Conservation (phyloP, 2,113 vertebrate genomes). For the Notothenia rossii region DNA sequence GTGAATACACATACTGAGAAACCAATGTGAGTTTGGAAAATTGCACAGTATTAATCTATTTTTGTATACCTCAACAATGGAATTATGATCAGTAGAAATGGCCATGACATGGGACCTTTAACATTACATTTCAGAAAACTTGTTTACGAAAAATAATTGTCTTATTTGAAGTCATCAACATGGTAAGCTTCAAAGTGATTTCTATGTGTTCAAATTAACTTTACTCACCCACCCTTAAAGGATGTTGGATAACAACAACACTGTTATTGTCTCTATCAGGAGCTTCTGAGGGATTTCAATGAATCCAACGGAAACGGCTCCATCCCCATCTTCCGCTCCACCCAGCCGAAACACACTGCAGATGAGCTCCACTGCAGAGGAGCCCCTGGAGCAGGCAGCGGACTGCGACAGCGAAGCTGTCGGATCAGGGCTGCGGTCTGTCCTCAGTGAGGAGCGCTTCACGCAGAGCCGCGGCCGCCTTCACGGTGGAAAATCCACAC, state of each 20-base stretch:
- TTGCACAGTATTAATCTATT: too few species aligned
- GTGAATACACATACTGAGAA: too few species aligned
- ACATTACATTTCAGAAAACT: too few species aligned
- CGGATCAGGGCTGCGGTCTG: conserved; percentile 59
- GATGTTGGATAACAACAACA: not conserved
- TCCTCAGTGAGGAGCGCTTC: conserved; percentile 83
- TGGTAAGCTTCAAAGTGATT: too few species aligned
- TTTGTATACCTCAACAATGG: too few species aligned
- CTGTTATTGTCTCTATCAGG: conserved; percentile 53
- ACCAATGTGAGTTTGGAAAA: too few species aligned
- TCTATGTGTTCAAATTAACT: too few species aligned
- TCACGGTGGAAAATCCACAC: conserved; percentile 89
- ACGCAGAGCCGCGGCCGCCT: conserved; percentile 81
- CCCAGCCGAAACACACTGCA: conserved; percentile 82
- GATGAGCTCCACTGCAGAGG: conserved; percentile 79
- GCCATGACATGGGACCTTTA: too few species aligned
- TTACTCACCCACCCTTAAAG: too few species aligned
- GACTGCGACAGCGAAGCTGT: conserved; percentile 34
- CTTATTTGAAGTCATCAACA: too few species aligned
- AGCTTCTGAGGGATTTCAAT: conserved; percentile 82
- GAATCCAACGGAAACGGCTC: conserved; percentile 82
- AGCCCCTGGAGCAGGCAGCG: conserved; percentile 43
- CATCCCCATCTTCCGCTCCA: conserved; percentile 81
- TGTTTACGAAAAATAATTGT: too few species aligned
- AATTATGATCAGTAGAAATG: too few species aligned